A percentile compares a stretch with the other conserved stretches of the same genome.
Evolutionary conservation across 2,113 vertebrate genomes (phyloP).

Genomic region (Triplophysa tibetana): DNA sequence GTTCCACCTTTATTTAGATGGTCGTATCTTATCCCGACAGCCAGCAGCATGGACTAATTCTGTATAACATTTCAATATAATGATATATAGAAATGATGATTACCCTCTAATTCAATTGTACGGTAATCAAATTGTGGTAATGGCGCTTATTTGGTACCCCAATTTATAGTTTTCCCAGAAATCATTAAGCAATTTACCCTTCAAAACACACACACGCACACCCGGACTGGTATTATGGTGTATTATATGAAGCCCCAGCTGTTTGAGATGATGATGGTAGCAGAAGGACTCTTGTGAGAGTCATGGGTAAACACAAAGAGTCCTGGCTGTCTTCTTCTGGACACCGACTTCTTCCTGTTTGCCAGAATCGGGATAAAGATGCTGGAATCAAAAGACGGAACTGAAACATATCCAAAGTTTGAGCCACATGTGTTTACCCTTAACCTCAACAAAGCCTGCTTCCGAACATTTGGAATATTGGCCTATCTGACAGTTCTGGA

Average conservation of each 20-base stretch:
- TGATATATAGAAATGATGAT: constrained; percentile 78
- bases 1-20: constrained; percentile 66
- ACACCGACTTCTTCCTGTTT: constrained; percentile 43
- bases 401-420: constrained; percentile 50
- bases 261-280: constrained; percentile 74
- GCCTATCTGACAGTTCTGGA: constrained; percentile 21
- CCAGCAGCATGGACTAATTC: constrained; percentile 69
- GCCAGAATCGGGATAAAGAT: constrained; percentile 54
- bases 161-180: constrained; percentile 78
- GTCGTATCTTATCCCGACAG: constrained; percentile 71
- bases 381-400: constrained; percentile 52
- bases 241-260: constrained; percentile 73
- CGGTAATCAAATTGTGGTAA: constrained; percentile 78
- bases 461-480: constrained; percentile 36
- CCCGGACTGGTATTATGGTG: constrained; percentile 65
- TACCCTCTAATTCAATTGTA: constrained; percentile 77
- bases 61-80: constrained; percentile 76
- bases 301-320: constrained; percentile 75
- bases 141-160: constrained; percentile 77
- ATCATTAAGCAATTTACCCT: constrained; percentile 77
- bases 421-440: constrained; percentile 51
- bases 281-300: constrained; percentile 73
- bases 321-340: constrained; percentile 68
- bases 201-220: constrained; percentile 61
- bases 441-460: constrained; percentile 52